Conservation (phyloP, 2,888 invertebrate species). For the Tuta absoluta region DNA sequence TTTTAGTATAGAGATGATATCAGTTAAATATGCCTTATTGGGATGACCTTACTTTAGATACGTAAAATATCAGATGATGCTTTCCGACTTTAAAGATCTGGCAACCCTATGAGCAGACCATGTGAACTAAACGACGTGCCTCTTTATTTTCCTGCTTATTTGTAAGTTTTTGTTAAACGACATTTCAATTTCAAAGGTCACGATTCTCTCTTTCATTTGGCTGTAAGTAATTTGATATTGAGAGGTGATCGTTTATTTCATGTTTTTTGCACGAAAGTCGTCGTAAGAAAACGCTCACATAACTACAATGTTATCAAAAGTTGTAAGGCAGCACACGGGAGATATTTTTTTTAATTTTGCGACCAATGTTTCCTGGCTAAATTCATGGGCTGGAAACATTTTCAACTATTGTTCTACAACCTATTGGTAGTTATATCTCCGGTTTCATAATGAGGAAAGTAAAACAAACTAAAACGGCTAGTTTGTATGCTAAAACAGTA, state of each 20-base stretch:
- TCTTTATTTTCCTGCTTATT: conserved; percentile 13
- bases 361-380: too few species aligned
- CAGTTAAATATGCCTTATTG: too few species aligned
- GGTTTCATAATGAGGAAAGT: too few species aligned
- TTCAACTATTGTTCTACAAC: too few species aligned
- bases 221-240: conserved; percentile 5
- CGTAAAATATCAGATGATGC: neutral
- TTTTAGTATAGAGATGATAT: too few species aligned
- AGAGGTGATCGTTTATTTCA: neutral
- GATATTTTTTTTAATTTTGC: neutral
- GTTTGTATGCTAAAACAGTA: neutral
- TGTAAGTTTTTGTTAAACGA: conserved; percentile 13
- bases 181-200: conserved; percentile 11
- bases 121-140: conserved; percentile 23
- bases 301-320: too few species aligned
- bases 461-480: too few species aligned
- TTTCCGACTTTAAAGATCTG: neutral
- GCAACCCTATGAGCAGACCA: conserved; percentile 16
- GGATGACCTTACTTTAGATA: neutral
- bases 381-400: neutral
- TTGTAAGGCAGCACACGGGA: too few species aligned
- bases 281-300: neutral
- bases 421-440: too few species aligned
- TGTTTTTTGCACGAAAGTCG: conserved; percentile 5
- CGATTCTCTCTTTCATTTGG: conserved; percentile 19